Base-by-base conservation (phyloP, 2,888 invertebrate genomes). In the Cheilosia vulpina region DNA sequence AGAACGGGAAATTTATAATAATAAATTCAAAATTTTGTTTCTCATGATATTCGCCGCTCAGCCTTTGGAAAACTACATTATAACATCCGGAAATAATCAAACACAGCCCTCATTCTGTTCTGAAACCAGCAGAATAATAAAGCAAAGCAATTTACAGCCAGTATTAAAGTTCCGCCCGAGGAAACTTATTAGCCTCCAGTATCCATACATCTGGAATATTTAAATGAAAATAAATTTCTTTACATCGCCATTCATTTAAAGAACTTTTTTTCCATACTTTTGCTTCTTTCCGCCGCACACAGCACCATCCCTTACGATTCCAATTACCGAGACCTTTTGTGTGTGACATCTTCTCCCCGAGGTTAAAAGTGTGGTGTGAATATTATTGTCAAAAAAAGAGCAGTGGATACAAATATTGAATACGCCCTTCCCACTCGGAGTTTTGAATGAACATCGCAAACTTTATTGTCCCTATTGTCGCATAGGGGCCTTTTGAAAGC, bases 321-420 rank as follows among this genome's bases (percentile, higher is more conserved):
- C 21, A 47, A 47, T 69, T 57, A 57, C 57, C 38, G 47, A 38
- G 55, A 57, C 57, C 55, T 38, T 38, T 38, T 38, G 43, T 57
- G 53, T 66, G 53, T 66, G 27, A 45, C 6, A 21, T 45, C 17
- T 45, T 31, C 21, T 45, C 34, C 31, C n/a, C n/a, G n/a, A n/a
- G 55, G 68, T 27, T 27, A 45, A 19, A 41, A 55, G 7, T 34
- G 47, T 34, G 45, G 45, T 58, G 21, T 47, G 31, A 19, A 31
- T 27, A 31, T 66, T 62, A 47, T 19, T 17, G 38, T 50, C n/a
- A n/a, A 71, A 38, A 31, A 27, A 63, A 57, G 34, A 53, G n/a
- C 58, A 63, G 52, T 6, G 15, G 1, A 6, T 13, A 38, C 13
- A 50, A 5, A 13, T 19, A 38, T 58, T 58, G 38, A 58, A 38